Conservation (phyloP, 2,113 vertebrate genomes). For the Anarhynchus alexandrinus region DNA sequence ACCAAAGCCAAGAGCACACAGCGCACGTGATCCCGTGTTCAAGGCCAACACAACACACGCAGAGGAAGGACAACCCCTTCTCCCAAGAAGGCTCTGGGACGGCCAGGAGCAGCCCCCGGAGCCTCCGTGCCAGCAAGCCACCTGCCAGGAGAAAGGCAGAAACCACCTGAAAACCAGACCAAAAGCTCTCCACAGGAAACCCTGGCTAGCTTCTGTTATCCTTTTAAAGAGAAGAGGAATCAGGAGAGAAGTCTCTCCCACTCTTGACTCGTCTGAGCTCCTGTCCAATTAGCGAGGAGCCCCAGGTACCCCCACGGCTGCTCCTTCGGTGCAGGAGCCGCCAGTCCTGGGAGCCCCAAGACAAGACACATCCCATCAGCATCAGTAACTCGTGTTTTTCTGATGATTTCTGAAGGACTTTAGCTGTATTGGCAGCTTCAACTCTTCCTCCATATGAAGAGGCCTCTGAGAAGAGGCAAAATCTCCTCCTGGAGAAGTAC, state of each 20-base stretch:
- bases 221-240: neutral
- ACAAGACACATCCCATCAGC: neutral
- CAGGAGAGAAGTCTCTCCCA: neutral
- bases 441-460: neutral
- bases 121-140: neutral
- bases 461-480: neutral
- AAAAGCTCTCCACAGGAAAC: neutral
- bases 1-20: neutral
- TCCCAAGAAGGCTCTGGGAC: neutral
- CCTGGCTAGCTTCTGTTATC: neutral
- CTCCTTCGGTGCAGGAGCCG: fast-evolving
- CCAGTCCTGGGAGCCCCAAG: fast-evolving
- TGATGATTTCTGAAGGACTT: neutral
- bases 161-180: neutral
- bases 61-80: neutral
- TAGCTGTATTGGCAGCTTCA: neutral
- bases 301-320: neutral
- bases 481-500: neutral
- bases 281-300: neutral
- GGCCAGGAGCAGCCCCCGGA: neutral
- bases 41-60: neutral
- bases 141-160: neutral
- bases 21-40: neutral
- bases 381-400: neutral
- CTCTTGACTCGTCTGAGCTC: neutral